phyloP scores from a whole-genome alignment of 1,140 invertebrate genomes.

The Brachionus plicatilis region DNA sequence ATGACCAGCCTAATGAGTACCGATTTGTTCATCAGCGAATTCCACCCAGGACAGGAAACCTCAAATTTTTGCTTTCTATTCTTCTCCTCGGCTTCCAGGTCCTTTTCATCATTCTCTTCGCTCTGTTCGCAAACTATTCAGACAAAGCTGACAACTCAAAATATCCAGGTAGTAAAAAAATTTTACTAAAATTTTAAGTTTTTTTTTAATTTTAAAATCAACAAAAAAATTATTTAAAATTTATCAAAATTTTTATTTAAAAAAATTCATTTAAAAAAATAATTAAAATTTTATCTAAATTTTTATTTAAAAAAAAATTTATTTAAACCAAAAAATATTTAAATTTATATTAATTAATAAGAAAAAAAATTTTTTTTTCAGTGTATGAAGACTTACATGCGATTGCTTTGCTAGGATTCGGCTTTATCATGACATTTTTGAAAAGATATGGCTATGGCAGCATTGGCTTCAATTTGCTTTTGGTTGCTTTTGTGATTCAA shows the following conservation, averaged over 20 bases:
- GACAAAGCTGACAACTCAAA: not conserved
- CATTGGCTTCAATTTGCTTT: constrained; percentile 43
- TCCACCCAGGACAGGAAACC: not conserved
- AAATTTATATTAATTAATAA: not conserved
- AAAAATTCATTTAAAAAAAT: no score
- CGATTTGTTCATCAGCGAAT: constrained; percentile 10
- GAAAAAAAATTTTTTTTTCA: constrained; percentile 22
- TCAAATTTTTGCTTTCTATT: not conserved
- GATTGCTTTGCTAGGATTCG: constrained; percentile 90
- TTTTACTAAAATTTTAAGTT: no score
- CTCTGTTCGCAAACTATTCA: not conserved
- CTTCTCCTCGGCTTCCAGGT: not conserved
- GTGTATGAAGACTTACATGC: constrained; percentile 57
- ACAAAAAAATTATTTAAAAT: no score
- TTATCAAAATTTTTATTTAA: no score
- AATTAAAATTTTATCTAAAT: no score
- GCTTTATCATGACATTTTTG: constrained; percentile 86
- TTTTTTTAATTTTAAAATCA: no score
- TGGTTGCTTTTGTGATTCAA: constrained; percentile 43
- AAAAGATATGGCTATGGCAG: constrained; percentile 65
- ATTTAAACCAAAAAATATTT: no score
- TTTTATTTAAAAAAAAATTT: not conserved
- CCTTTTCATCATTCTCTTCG: not conserved
- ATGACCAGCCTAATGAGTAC: constrained; percentile 7
- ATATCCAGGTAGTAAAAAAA: not conserved